A percentile compares a stretch with the other conserved stretches of the same genome.
Conservation (phyloP, 2,797 vertebrate genomes). For the Dendrocincla tyrannina region DNA sequence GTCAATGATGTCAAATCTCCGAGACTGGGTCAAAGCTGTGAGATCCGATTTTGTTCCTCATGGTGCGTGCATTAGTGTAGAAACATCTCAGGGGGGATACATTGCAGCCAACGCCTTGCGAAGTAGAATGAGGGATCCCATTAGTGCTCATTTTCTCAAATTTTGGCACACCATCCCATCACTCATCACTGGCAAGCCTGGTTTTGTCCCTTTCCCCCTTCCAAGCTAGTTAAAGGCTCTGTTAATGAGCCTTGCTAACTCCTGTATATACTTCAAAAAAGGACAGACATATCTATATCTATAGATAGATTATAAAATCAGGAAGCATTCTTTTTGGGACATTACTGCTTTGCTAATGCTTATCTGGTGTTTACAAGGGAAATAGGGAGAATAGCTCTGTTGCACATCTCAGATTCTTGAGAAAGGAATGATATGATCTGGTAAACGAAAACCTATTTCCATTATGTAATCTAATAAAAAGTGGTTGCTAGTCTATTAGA, state of each 20-base stretch:
- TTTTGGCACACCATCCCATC: neutral
- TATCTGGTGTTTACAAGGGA: neutral
- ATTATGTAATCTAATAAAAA: neutral
- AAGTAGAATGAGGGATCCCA: neutral
- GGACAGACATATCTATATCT: neutral
- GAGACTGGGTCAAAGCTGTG: neutral
- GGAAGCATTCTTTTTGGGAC: neutral
- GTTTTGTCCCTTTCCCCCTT: neutral
- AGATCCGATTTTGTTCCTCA: neutral
- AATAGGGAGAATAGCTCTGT: neutral
- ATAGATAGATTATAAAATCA: neutral
- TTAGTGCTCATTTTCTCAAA: neutral
- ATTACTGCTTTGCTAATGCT: neutral
- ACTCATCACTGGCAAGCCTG: neutral
- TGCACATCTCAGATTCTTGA: neutral
- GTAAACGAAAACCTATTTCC: neutral
- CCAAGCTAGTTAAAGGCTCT: neutral
- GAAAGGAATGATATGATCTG: neutral
- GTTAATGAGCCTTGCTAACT: neutral
- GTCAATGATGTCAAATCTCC: neutral
- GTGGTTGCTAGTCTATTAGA: neutral
- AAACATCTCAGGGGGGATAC: neutral
- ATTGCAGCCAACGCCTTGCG: neutral
- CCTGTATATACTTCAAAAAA: neutral
- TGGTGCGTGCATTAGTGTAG: neutral